These are phyloP conservation scores for Abramis brama DNA, from an alignment of 2,113 vertebrate species.

Conservation along the genomic window DNA sequence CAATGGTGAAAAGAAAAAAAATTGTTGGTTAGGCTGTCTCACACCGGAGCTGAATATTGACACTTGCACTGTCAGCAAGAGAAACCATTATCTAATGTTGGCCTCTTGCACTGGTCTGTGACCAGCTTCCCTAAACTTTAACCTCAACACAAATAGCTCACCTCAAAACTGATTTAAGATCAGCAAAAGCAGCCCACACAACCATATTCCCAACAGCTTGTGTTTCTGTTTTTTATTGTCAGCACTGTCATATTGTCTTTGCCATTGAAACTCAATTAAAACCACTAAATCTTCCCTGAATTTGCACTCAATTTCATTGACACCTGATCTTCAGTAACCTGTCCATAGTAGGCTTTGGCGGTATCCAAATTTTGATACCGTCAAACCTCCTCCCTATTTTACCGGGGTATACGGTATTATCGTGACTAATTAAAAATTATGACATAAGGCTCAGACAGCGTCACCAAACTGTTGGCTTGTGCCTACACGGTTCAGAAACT, in stretches of 20 bases:
- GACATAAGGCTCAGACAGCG: too few species aligned
- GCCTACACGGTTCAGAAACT: too few species aligned
- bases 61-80: slow-evolving; percentile 40
- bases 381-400: too few species aligned
- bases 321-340: slow-evolving; percentile 31
- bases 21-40: slow-evolving; percentile 45
- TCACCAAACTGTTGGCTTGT: too few species aligned
- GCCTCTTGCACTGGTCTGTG: background rate
- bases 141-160: background rate
- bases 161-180: slow-evolving; percentile 25
- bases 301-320: slow-evolving; percentile 51
- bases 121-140: background rate
- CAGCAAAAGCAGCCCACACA: background rate
- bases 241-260: slow-evolving; percentile 23
- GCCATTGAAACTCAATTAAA: slow-evolving; percentile 58
- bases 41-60: slow-evolving; percentile 51
- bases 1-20: slow-evolving; percentile 65
- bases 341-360: too few species aligned
- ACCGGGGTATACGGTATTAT: too few species aligned
- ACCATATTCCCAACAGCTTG: background rate
- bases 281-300: slow-evolving; percentile 39
- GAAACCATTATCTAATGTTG: slow-evolving; percentile 17
- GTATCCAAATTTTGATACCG: too few species aligned
- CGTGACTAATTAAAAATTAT: too few species aligned
- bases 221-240: background rate